These are phyloP conservation scores for Trematomus bernacchii DNA, from an alignment of 2,797 vertebrate species.

Conservation along the genomic window DNA sequence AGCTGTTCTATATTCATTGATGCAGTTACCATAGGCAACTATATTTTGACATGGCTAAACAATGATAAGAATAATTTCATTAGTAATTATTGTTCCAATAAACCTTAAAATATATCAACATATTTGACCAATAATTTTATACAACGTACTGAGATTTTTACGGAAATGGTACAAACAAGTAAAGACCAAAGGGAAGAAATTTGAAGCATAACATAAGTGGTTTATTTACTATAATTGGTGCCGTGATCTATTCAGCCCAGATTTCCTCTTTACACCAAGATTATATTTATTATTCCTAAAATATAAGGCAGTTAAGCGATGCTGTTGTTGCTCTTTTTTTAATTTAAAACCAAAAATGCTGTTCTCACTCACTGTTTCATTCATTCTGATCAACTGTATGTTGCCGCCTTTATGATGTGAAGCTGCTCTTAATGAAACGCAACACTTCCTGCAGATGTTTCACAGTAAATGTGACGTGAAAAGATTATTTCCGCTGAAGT, in stretches of 20 bases:
- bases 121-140: not conserved
- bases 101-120: not conserved
- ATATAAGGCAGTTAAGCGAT: not conserved
- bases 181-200: not conserved
- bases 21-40: not conserved
- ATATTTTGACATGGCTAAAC: not conserved
- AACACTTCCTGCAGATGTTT: constrained; percentile 74
- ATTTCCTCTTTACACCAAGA: not conserved
- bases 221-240: not conserved
- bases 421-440: constrained; percentile 61
- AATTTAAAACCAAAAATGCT: constrained; percentile 13
- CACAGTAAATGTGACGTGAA: constrained; percentile 69
- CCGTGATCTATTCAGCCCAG: not conserved
- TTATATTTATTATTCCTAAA: not conserved
- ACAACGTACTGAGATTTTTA: too few relatives aligned
- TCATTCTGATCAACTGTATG: constrained; percentile 33
- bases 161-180: constrained; percentile 1
- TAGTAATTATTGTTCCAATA: not conserved
- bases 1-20: constrained; percentile 6
- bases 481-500: constrained; percentile 60
- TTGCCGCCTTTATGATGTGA: constrained; percentile 49
- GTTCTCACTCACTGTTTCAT: constrained; percentile 18
- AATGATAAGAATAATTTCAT: not conserved
- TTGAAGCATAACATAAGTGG: not conserved
- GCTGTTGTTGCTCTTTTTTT: constrained; percentile 8